These are phyloP conservation scores for Cecropterus lyciades DNA, from an alignment of 1,140 invertebrate genomes.

Conservation along the genomic window DNA sequence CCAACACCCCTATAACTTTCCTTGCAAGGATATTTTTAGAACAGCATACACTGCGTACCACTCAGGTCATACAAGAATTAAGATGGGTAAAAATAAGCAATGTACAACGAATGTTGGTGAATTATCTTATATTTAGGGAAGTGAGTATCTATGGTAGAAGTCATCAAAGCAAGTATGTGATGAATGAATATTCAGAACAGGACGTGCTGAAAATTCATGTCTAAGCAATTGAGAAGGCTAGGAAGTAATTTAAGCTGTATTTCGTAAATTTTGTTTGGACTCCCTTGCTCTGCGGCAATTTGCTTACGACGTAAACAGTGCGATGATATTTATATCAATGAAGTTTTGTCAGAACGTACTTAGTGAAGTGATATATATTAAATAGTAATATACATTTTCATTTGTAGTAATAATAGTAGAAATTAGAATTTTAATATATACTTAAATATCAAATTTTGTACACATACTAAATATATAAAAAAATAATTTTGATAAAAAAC, in stretches of 20 bases:
- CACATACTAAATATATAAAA: too few relatives aligned
- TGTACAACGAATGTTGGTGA: not conserved
- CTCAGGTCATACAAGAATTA: not conserved
- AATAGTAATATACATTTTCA: too few relatives aligned
- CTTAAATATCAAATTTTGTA: too few relatives aligned
- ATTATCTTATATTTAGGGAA: not conserved
- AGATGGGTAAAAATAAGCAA: not conserved
- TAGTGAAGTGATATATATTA: too few relatives aligned
- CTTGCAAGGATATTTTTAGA: not conserved
- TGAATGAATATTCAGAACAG: slow-evolving; percentile 48
- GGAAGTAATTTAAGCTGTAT: slow-evolving; percentile 30
- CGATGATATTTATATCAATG: too few relatives aligned
- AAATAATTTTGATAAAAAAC: too few relatives aligned
- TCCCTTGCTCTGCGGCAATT: not conserved
- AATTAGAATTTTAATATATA: too few relatives aligned
- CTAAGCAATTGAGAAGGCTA: slow-evolving; percentile 27
- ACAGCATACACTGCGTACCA: not conserved
- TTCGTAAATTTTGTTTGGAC: not conserved
- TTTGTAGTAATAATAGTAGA: too few relatives aligned
- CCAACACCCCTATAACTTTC: not conserved
- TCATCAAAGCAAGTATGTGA: slow-evolving; percentile 34
- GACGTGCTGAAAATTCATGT: slow-evolving; percentile 48
- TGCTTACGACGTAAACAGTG: not conserved
- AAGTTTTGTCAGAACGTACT: too few relatives aligned
- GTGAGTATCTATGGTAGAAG: slow-evolving; percentile 8